These are phyloP conservation scores for Struthio camelus DNA, from an alignment of 2,113 vertebrate genomes.

Conservation along the genomic window DNA sequence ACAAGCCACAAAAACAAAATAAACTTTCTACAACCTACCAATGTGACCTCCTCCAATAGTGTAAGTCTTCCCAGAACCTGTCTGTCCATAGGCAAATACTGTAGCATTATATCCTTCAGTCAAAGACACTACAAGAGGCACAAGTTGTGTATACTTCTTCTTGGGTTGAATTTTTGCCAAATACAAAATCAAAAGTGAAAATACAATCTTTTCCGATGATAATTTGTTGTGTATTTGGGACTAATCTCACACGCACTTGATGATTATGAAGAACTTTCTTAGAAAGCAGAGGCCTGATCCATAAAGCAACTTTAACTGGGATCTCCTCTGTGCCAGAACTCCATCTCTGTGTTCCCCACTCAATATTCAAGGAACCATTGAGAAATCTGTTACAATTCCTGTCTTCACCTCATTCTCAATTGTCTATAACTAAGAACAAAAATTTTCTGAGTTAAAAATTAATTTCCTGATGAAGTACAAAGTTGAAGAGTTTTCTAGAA, in stretches of 20 bases:
- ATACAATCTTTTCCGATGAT: conserved; percentile 82
- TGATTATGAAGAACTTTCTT: conserved; percentile 86
- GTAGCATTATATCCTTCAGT: conserved; percentile 89
- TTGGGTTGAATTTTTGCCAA: conserved; percentile 85
- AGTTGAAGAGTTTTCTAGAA: not conserved
- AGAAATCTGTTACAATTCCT: conserved; percentile 9
- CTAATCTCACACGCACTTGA: conserved; percentile 83
- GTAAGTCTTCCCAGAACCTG: conserved; percentile 92
- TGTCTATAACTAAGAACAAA: conserved; percentile 22
- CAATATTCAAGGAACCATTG: not conserved
- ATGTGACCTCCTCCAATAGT: conserved; percentile 83
- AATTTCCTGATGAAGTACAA: not conserved
- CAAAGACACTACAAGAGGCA: conserved; percentile 82
- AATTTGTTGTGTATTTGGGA: conserved; percentile 82
- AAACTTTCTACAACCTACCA: conserved; percentile 75
- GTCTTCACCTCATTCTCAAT: not conserved
- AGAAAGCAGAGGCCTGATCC: conserved; percentile 88
- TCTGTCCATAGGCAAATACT: conserved; percentile 93
- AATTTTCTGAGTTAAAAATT: not conserved
- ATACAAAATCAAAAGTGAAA: conserved; percentile 90
- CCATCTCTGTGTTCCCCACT: not conserved
- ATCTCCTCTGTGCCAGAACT: conserved; percentile 80
- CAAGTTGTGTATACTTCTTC: conserved; percentile 85
- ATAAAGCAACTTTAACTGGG: conserved; percentile 87
- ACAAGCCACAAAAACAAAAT: not conserved